Conservation (phyloP, 2,113 vertebrate species). For the Cepphus grylle region DNA sequence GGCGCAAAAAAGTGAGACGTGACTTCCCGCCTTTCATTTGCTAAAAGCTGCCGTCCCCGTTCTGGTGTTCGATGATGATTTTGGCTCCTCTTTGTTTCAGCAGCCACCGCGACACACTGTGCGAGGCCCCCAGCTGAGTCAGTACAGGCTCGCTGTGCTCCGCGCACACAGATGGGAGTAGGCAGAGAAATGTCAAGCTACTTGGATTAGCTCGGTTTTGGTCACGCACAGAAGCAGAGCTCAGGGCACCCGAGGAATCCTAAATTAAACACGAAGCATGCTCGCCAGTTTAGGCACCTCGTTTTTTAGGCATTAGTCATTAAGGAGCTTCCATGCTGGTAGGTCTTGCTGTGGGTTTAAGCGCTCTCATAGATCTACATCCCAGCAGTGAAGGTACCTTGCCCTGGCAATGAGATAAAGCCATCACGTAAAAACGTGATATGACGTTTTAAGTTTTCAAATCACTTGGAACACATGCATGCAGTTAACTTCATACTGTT, state of each 20-base stretch:
- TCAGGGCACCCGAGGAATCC: not conserved
- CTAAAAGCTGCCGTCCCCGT: not conserved
- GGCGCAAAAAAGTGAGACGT: not conserved
- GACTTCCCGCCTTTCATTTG: not conserved
- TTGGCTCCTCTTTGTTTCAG: slow-evolving; percentile 24
- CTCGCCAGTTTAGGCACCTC: not conserved
- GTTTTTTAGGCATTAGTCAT: not conserved
- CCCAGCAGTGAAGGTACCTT: not conserved
- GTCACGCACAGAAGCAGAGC: slow-evolving; percentile 1
- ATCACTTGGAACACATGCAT: slow-evolving; percentile 6
- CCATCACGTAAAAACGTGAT: not conserved
- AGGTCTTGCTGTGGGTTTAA: not conserved
- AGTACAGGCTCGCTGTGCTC: not conserved
- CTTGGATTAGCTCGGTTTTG: slow-evolving; percentile 30
- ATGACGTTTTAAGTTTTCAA: not conserved
- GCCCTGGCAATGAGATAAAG: not conserved
- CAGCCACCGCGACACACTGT: not conserved
- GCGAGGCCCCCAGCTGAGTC: slow-evolving; percentile 35
- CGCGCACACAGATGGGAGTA: slow-evolving; percentile 12
- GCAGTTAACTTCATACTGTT: not conserved
- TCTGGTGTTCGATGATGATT: not conserved
- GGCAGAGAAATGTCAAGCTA: slow-evolving; percentile 60
- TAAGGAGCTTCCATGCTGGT: not conserved
- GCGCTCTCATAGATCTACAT: not conserved
- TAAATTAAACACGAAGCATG: not conserved